Evolutionary conservation across 1,140 invertebrate species (phyloP).

Genomic region (Drosophila guanche): DNA sequence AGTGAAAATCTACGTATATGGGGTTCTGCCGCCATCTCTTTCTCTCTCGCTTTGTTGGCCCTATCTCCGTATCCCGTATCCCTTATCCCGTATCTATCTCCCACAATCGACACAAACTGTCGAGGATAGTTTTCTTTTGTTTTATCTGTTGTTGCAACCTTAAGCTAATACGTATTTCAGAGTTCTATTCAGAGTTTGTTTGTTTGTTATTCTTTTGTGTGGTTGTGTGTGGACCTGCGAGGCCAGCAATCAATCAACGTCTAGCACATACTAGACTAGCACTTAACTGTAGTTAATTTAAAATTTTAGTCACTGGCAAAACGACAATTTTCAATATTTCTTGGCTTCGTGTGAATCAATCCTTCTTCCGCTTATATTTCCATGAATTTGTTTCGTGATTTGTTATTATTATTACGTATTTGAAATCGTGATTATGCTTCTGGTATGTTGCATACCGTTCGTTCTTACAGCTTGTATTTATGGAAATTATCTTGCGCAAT

Average conservation of each 20-base stretch:
- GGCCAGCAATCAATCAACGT: slow-evolving; percentile 16
- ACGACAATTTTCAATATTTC: slow-evolving; percentile 47
- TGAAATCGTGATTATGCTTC: slow-evolving; percentile 82
- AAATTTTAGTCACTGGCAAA: slow-evolving; percentile 77
- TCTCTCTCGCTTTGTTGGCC: slow-evolving; percentile 6
- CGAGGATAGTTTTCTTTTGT: too few species aligned
- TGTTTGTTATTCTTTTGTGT: slow-evolving; percentile 2
- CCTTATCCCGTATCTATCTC: not conserved
- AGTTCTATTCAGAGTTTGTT: slow-evolving; percentile 45
- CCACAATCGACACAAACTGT: not conserved
- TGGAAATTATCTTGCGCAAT: slow-evolving; percentile 71
- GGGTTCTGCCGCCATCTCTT: slow-evolving; percentile 40
- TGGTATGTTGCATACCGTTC: slow-evolving; percentile 78
- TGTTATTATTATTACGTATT: slow-evolving; percentile 73
- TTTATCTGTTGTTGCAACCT: slow-evolving; percentile 68
- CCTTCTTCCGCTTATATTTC: not conserved
- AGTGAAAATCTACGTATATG: slow-evolving; percentile 79
- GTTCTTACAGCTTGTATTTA: slow-evolving; percentile 56
- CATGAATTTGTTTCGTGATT: slow-evolving; percentile 24
- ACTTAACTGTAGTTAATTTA: slow-evolving; percentile 56
- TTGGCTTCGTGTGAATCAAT: slow-evolving; percentile 25
- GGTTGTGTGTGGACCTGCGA: slow-evolving; percentile 38
- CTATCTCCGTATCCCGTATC: slow-evolving; percentile 11
- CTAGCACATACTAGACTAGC: slow-evolving; percentile 4
- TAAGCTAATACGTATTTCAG: slow-evolving; percentile 80